Base-by-base conservation (phyloP, 1,140 invertebrate species). In the Polypedilum pembai region DNA sequence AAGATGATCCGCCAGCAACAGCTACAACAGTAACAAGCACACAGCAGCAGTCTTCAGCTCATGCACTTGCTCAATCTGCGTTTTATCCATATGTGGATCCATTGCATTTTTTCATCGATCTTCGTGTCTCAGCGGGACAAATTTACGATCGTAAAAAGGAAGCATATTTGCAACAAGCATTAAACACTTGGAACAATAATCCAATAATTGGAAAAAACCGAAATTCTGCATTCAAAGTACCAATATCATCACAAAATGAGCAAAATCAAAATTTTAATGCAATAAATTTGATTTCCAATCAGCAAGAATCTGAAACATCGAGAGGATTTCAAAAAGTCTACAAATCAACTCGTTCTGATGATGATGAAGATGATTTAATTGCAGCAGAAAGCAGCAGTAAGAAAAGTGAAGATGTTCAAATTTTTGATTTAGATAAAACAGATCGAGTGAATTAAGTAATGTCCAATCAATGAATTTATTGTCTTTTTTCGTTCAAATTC, bases 281-380 rank as follows among this genome's bases (percentile, higher is more conserved):
- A 69, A 69, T 69, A 7, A 69, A 69, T 69, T 69, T 69, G 10
- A 69, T 69, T 69, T 20, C 65, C 17, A 69, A 21, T 69, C 65
- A 69, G 7, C 65, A 69, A 8, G 17, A n/a, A 12, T 15, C 45
- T 4, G 45, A 56, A 56, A 4, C 45, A 12, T n/a, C 45, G 15
- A 56, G n/a, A n/a, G 12, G 12, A 56, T 56, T 56, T 15, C 45
- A 56, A 56, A 56, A 56, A 56, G 15, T 56, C 8, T 56, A 56
- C 12, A 56, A 56, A n/a, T n/a, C 45, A 56, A n/a, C 45, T 15
- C 45, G 45, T 15, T 56, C 45, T 4, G 45, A 56, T 56, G 45
- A 56, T n/a, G 45, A 56, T 15, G 45, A 56, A n/a, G 24, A 33
- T 33, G 24, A 33, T 3, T 1, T 33, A 5, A 33, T 5, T 33